Percentiles rank a stretch among this genome's conserved stretches.
These are phyloP conservation scores for Eretmocerus hayati DNA, from an alignment of 2,888 invertebrate species.

Conservation along the genomic window DNA sequence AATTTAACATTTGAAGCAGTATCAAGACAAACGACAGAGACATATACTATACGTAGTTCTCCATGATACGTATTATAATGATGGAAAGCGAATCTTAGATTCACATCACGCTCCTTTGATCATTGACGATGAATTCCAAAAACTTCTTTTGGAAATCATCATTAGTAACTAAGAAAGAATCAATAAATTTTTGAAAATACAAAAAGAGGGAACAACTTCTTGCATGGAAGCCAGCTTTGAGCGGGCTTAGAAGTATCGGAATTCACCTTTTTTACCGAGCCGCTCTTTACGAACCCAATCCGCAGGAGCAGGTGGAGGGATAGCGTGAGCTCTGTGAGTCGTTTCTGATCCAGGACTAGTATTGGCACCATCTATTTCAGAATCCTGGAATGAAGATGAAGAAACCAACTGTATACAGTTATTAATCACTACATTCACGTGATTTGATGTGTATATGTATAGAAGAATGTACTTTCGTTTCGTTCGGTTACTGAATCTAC, in stretches of 20 bases:
- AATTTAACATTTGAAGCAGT: constrained; percentile 16
- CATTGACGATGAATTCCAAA: constrained; percentile 4
- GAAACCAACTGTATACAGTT: no score
- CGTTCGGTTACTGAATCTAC: no score
- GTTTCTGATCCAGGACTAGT: constrained; percentile 46
- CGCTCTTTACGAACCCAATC: constrained; percentile 84
- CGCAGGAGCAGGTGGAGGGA: constrained; percentile 57
- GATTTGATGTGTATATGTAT: no score
- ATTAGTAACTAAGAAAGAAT: not conserved
- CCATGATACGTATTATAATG: constrained; percentile 15
- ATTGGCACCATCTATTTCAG: constrained; percentile 43
- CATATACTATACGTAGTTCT: constrained; percentile 22
- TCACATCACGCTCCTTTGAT: constrained; percentile 2
- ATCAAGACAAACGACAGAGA: constrained; percentile 12
- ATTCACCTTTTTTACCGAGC: constrained; percentile 90
- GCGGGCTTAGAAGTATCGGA: constrained; percentile 73
- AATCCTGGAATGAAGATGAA: constrained; percentile 42
- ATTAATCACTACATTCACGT: no score
- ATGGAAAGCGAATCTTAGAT: constrained; percentile 12
- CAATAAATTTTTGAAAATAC: constrained; percentile 1
- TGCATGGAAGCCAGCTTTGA: not conserved
- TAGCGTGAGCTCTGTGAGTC: constrained; percentile 44
- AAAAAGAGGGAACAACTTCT: not conserved
- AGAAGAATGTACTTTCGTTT: no score
- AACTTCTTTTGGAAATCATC: not conserved